These are phyloP conservation scores for Phataginus tetradactyla DNA, from an alignment of 2,797 vertebrate species.

Conservation along the genomic window DNA sequence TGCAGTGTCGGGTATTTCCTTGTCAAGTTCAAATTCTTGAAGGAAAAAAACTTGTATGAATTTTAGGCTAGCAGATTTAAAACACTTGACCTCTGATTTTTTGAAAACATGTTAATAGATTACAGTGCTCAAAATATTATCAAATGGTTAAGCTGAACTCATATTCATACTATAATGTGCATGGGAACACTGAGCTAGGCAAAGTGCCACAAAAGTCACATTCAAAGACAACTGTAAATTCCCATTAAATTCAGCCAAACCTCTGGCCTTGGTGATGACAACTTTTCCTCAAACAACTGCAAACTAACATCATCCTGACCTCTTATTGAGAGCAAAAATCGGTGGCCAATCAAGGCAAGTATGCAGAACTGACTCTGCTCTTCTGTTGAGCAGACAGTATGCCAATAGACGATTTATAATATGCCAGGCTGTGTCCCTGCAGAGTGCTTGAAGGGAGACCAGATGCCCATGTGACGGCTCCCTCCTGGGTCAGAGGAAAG, in stretches of 20 bases:
- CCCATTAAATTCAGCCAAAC: constrained; percentile 29
- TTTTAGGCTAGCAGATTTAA: constrained; percentile 77
- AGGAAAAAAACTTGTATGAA: constrained; percentile 72
- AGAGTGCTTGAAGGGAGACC: constrained; percentile 67
- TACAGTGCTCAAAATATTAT: constrained; percentile 18
- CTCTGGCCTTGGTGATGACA: neutral
- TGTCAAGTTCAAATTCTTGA: constrained; percentile 80
- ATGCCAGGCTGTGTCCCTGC: constrained; percentile 65
- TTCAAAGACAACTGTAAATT: constrained; percentile 15
- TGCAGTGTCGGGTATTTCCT: constrained; percentile 72
- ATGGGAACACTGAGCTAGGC: neutral
- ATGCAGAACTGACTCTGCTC: constrained; percentile 42
- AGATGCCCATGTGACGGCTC: constrained; percentile 63
- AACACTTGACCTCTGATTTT: constrained; percentile 60
- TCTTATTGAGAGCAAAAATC: constrained; percentile 57
- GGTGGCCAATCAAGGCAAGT: constrained; percentile 48
- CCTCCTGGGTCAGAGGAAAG: constrained; percentile 65
- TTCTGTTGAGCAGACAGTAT: constrained; percentile 55
- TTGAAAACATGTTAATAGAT: constrained; percentile 31
- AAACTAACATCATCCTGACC: constrained; percentile 60
- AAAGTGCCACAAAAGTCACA: constrained; percentile 50
- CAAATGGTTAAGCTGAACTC: constrained; percentile 16
- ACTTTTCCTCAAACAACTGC: constrained; percentile 54
- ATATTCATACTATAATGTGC: neutral
- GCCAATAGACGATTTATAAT: constrained; percentile 64